Evolutionary conservation across 1,140 invertebrate species (phyloP), one percentile per base, ranked within the genome.

Genomic region (Elysia chlorotica): DNA sequence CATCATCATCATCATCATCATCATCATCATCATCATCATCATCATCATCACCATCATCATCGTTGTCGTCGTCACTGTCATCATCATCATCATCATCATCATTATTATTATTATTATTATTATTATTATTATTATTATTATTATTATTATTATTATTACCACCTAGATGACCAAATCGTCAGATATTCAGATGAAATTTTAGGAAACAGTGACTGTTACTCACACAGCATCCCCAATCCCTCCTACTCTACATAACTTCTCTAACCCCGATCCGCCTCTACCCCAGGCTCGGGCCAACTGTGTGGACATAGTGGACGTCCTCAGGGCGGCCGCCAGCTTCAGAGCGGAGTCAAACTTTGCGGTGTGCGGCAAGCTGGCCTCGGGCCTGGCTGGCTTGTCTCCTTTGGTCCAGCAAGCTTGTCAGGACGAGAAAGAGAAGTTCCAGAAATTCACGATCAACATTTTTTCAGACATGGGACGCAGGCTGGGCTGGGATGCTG

Each of bases 1-100:
- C 36, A 67, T 41, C 65, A 28, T 67, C 14, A 41, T 38, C 28
- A 67, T 67, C 38, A 31, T 30, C 28, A 54, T 67, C 23, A 53
- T 23, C 38, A 41, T 35, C 65, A 28, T 38, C 28, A 65, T 65
- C 63, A 65, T 65, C 63, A 65, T 65, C 63, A 38, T 65, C 63
- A 38, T 65, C 33, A 14, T 65, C 63, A 38, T 65, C 63, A 14
- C 41, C 62, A 36, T 65, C 62, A 36, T 65, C 62, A 36, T 65
- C 62, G 35, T 36, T 35, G 35, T 65, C 36, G 14, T 31, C 33
- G 35, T 65, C 62, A 36, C 38, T 36, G 21, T 65, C 62, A 65
- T 33, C 36, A 35, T 38, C 1, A 37, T 37, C 36, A 65, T 36
- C 14, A 21, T 36, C n/a, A 1, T 36, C 36, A n/a, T n/a, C n/a